A percentile compares a stretch with the other conserved stretches of the same genome.
These are phyloP conservation scores for Syngnathus scovelli DNA, from an alignment of 2,113 vertebrate species.

Conservation along the genomic window DNA sequence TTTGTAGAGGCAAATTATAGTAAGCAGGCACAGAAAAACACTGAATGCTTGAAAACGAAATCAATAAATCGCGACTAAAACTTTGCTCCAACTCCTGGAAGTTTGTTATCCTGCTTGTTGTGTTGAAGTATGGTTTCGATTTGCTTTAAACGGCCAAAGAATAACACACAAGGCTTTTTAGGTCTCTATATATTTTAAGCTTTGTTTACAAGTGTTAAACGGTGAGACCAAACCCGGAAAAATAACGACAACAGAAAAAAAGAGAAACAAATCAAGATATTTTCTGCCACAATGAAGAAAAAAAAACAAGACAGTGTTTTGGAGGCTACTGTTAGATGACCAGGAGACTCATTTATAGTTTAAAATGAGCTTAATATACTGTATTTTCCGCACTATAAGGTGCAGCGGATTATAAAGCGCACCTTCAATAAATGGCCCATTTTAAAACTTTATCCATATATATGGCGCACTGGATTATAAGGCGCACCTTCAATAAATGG, in stretches of 20 bases:
- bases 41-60: constrained; percentile 11
- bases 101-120: constrained; percentile 10
- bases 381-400: too few species aligned
- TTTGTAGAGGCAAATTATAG: constrained; percentile 9
- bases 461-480: too few species aligned
- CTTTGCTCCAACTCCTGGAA: constrained; percentile 20
- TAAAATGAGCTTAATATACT: not conserved
- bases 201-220: constrained; percentile 8
- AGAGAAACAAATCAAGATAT: not conserved
- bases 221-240: not conserved
- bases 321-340: constrained; percentile 17
- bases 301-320: constrained; percentile 6
- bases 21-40: constrained; percentile 12
- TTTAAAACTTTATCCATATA: too few species aligned
- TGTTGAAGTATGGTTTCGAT: constrained; percentile 25
- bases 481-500: too few species aligned
- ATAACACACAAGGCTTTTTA: not conserved
- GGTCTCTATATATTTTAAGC: not conserved
- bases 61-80: constrained; percentile 33
- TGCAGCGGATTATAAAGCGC: too few species aligned
- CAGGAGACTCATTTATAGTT: not conserved
- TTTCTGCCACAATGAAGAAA: constrained; percentile 23
- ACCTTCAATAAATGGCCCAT: too few species aligned
- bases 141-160: constrained; percentile 2
- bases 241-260: not conserved